Evolutionary conservation across 2,797 vertebrate species (phyloP), one percentile per base, ranked within the genome.

Genomic region (Podarcis lilfordi): DNA sequence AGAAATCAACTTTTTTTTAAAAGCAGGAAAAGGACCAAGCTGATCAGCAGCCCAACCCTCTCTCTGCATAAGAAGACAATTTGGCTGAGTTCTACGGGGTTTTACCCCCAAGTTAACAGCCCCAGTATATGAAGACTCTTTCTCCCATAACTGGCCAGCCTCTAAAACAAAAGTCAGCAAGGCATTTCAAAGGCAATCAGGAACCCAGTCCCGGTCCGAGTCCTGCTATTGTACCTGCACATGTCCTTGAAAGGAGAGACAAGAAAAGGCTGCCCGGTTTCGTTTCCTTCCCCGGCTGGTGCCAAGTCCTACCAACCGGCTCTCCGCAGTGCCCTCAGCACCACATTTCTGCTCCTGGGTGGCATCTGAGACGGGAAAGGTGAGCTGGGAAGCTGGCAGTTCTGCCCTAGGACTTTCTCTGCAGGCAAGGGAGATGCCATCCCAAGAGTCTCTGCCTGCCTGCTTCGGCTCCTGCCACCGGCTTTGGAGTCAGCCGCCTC

Each of bases 211-310:
- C 2, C 0, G 35, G 3, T 15, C 10, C 3, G 45, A 55, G 35
- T 88, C 78, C 75, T 64, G 61, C 55, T 27, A 59, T 86, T 80
- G 0, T 93, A 95, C 95, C 93, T 95, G 94, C 19, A 0, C 90
- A 89, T 89, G 86, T 83, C 91, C 90, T 45, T 80, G 71, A 50
- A 72, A 0, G 75, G 37, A 1, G 17, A 84, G 80, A 80, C 29
- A 23, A 29, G 71, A 86, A 88, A 85, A 84, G 1, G 90, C 80
- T 90, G 86, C 82, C 29, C 23, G 21, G 79, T 40, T 61, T 76
- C 25, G 89, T 72, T 81, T 32, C 59, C 40, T 61, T 69, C 0
- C 0, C 87, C 0, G 23, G 66, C 45, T 2, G 59, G 13, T 82
- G 85, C 76, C 75, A n/a, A 45, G 19, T 55, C 19, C 37, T n/a